These are phyloP conservation scores for Propithecus coquereli DNA, from an alignment of 2,113 vertebrate species.

Conservation along the genomic window DNA sequence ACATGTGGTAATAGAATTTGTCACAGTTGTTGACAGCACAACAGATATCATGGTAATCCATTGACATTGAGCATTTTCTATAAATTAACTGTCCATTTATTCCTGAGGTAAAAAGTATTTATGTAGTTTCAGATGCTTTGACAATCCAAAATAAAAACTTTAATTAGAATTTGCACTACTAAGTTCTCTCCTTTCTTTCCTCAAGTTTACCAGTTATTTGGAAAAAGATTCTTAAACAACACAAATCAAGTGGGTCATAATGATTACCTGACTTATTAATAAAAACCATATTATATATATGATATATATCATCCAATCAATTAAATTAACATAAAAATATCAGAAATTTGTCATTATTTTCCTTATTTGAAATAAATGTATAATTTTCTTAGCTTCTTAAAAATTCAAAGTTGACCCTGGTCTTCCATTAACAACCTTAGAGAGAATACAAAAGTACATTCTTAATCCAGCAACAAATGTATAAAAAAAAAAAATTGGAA, in stretches of 20 bases:
- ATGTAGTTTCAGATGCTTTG: neutral
- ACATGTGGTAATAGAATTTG: neutral
- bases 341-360: neutral
- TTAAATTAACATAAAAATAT: neutral
- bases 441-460: neutral
- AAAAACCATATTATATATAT: neutral
- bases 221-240: neutral
- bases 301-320: neutral
- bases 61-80: neutral
- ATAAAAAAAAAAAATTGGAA: neutral
- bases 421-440: neutral
- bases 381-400: neutral
- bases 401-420: neutral
- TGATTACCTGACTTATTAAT: neutral
- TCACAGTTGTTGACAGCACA: neutral
- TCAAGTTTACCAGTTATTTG: neutral
- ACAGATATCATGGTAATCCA: neutral
- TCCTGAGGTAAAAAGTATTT: neutral
- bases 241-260: neutral
- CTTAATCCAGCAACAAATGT: neutral
- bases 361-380: neutral
- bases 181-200: neutral
- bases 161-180: neutral
- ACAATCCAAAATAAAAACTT: neutral
- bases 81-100: neutral